Evolutionary conservation across 2,797 vertebrate genomes (phyloP).

Genomic region (Poecilia picta): DNA sequence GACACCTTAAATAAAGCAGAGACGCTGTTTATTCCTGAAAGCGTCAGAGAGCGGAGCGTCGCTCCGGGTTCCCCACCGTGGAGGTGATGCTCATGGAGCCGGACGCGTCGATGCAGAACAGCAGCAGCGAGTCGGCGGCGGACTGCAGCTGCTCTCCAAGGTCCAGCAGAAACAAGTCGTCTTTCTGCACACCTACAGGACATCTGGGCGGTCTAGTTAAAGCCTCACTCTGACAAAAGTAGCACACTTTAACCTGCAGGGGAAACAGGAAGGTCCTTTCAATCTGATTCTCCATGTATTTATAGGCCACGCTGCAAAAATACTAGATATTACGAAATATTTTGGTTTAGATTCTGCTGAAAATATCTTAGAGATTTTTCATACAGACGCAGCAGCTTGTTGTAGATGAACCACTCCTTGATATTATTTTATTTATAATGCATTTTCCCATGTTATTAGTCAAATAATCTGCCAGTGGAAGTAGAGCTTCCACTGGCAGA

Average conservation of each 20-base stretch:
- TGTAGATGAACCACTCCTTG: too few relatives aligned
- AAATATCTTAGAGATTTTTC: too few relatives aligned
- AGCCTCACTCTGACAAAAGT: constrained; percentile 66
- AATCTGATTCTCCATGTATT: background rate
- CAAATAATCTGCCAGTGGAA: too few relatives aligned
- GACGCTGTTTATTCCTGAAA: background rate
- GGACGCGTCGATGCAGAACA: constrained; percentile 80
- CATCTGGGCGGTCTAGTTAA: background rate
- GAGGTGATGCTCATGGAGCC: constrained; percentile 77
- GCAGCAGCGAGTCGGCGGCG: constrained; percentile 56
- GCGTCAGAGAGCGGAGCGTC: background rate
- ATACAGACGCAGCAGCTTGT: too few relatives aligned
- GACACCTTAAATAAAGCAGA: constrained; percentile 56
- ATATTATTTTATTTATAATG: too few relatives aligned
- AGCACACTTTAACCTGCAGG: constrained; percentile 66
- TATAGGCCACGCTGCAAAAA: background rate
- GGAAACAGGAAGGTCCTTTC: background rate
- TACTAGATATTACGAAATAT: background rate
- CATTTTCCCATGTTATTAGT: too few relatives aligned
- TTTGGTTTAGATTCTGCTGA: too few relatives aligned
- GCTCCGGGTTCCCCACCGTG: constrained; percentile 50
- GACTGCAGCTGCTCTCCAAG: constrained; percentile 22
- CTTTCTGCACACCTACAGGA: constrained; percentile 20
- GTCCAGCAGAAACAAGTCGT: constrained; percentile 59
- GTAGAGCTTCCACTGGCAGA: too few relatives aligned